Base-by-base conservation (phyloP, 1,140 invertebrate genomes). In the Propsilocerus akamusi region DNA sequence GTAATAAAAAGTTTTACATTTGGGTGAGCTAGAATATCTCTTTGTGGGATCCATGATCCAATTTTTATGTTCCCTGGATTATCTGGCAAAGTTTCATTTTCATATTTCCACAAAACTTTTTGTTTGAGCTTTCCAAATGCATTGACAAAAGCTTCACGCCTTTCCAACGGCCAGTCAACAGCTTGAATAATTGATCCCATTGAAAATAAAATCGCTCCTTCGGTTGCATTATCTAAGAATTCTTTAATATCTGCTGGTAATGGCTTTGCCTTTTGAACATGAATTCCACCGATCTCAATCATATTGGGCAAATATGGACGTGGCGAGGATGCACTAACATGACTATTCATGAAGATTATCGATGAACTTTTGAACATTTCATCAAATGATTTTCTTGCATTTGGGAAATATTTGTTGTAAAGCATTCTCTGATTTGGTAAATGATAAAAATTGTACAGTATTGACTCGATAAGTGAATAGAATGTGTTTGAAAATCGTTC, bases 61-160 rank as follows among this genome's bases (percentile, higher is more conserved):
- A 78, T 58, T 48, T 74, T 67, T 0, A 86, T 65, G 65, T 85
- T 85, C 0, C 62, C 53, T 0, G 77, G 68, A 51, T 72, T 69
- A 2, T 62, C 62, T 0, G 68, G 61, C 2, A 77, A 54, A 25
- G 59, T 56, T 2, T 74, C 68, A 4, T 68, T 68, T 58, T 81
- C 78, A 67, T 72, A 82, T 58, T 83, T 83, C 78, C 76, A 80
- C 0, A n/a, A n/a, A n/a, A n/a, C n/a, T n/a, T n/a, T n/a, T n/a
- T n/a, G n/a, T n/a, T n/a, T n/a, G n/a, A n/a, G 54, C 7, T 62
- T 59, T 3, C 52, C 60, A 25, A 82, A 70, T 1, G 74, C 69
- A 0, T 72, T 69, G 0, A 80, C 12, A 41, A 81, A 60, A 8
- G 59, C 62, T 1, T 68, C 53, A 24, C 68, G 61, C 46, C 71